These are phyloP conservation scores for Phylloscopus trochilus DNA, from an alignment of 2,113 vertebrate species.

Conservation along the genomic window DNA sequence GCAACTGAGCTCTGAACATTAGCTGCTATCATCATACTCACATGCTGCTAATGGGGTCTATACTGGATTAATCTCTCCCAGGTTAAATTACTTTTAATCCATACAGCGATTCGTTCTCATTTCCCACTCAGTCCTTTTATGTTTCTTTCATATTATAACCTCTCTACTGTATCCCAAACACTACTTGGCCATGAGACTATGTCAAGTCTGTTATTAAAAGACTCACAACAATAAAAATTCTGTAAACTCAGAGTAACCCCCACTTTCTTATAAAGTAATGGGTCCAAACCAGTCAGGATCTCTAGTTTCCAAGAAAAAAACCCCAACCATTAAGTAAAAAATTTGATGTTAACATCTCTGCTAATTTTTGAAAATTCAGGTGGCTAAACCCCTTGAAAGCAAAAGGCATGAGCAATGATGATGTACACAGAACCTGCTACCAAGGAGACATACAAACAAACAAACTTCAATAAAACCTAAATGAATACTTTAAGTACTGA, in stretches of 20 bases:
- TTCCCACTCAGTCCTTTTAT: background rate
- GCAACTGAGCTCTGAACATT: background rate
- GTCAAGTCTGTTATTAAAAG: background rate
- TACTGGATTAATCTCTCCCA: background rate
- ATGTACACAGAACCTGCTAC: background rate
- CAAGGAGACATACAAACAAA: background rate
- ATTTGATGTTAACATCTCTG: background rate
- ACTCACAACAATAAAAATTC: background rate
- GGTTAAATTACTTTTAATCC: background rate
- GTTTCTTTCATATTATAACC: background rate
- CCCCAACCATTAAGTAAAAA: background rate
- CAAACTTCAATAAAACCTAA: background rate
- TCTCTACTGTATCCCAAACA: background rate
- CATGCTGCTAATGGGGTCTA: background rate
- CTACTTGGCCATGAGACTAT: background rate
- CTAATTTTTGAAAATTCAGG: background rate
- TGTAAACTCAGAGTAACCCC: background rate
- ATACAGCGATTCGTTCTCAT: background rate
- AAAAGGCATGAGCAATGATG: background rate
- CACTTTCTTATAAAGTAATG: background rate
- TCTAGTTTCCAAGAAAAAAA: background rate
- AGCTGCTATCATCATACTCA: background rate
- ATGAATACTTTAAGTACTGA: background rate
- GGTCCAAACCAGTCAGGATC: background rate
- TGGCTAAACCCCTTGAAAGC: background rate